Conservation (phyloP, 2,888 invertebrate species). For the Gastracanthus pulcherrimus region DNA sequence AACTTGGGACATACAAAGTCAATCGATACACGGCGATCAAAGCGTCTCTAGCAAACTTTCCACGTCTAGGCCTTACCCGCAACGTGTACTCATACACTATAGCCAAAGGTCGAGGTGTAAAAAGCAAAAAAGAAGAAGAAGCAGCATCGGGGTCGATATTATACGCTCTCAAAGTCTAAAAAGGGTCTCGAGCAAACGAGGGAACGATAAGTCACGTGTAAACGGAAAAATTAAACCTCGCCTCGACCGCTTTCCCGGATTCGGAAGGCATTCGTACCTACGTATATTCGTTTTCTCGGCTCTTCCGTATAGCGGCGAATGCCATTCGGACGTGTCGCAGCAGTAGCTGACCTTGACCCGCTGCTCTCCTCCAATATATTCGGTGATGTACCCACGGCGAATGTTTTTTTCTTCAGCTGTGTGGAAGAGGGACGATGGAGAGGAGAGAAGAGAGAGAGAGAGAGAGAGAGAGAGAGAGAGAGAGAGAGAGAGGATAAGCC, state of each 20-base stretch:
- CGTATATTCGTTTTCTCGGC: neutral
- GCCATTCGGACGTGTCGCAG: neutral
- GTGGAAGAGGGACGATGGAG: no score
- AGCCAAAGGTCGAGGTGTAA: neutral
- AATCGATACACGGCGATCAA: neutral
- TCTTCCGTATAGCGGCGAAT: neutral
- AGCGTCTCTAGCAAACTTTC: no score
- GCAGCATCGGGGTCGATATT: no score
- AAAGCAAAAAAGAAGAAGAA: neutral
- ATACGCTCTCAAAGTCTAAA: neutral
- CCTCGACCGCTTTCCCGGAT: no score
- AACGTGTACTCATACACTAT: neutral
- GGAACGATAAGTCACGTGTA: neutral
- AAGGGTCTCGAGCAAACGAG: neutral
- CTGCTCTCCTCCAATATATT: neutral
- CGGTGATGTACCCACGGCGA: neutral
- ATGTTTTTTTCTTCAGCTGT: neutral
- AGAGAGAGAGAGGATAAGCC: neutral
- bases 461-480: neutral
- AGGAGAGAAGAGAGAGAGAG: neutral
- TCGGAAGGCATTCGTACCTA: no score
- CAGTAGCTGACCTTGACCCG: constrained; percentile 4
- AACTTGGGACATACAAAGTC: neutral
- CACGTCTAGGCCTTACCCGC: no score
- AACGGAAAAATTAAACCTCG: neutral